These are phyloP conservation scores for Candoia aspera DNA, from an alignment of 2,113 vertebrate species.

Conservation along the genomic window DNA sequence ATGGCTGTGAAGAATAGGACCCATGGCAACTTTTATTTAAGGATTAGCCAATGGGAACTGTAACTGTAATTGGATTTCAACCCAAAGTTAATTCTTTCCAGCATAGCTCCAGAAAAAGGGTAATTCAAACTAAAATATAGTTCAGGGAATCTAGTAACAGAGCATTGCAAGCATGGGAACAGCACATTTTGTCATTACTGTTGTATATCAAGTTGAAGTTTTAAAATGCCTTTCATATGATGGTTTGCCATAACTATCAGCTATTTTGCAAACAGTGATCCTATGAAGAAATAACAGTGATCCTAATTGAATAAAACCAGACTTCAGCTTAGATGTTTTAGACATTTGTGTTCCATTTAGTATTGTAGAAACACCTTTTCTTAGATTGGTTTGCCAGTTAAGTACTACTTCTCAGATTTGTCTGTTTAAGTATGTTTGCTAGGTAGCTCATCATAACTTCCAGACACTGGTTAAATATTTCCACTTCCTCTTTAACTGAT, in stretches of 20 bases:
- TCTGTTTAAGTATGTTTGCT: neutral
- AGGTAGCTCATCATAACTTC: neutral
- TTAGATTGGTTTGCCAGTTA: neutral
- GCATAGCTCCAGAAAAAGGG: neutral
- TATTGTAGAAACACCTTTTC: neutral
- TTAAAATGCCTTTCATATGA: neutral
- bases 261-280: neutral
- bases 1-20: neutral
- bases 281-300: neutral
- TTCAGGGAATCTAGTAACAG: neutral
- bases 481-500: neutral
- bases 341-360: neutral
- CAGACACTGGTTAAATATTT: neutral
- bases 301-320: neutral
- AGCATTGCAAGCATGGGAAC: neutral
- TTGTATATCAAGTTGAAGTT: neutral
- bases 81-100: neutral
- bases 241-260: neutral
- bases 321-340: neutral
- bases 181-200: neutral
- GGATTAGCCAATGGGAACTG: neutral
- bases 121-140: neutral
- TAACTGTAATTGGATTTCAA: neutral
- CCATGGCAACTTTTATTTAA: neutral
- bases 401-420: neutral